Evolutionary conservation across 2,888 invertebrate genomes (phyloP), one percentile per base, ranked within the genome.

Genomic region (Augochlorella aurata): DNA sequence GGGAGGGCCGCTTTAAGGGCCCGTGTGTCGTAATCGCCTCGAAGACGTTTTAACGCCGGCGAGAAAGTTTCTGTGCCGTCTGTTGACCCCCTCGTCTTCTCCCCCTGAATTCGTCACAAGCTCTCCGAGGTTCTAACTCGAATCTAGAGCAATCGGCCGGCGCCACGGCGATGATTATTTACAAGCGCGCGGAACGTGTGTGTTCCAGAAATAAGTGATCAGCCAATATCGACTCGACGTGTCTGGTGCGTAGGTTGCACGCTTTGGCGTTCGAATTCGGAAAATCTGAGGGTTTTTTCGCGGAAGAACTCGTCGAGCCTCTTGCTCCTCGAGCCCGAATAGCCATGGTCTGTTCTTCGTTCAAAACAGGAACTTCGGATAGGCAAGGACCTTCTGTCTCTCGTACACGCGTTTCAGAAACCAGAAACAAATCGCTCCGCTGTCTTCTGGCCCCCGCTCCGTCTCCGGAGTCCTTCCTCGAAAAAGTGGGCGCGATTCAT

Each of bases 401-500:
- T 14, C 29, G n/a, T 72, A 77, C 45, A 47, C 24, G 24, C 58
- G 79, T 72, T 84, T 72, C 74, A 77, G 71, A 84, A 76, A 73
- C 73, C 74, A 86, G 78, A 82, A 86, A 82, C 80, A 81, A 87
- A 82, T 74, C 76, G 71, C 76, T 54, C 50, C 66, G 45, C 18
- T 54, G 24, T n/a, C 50, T 29, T 52, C 61, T 18, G 61, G n/a
- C 21, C 72, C 67, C 68, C 54, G 29, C 61, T 29, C 12, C 65
- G 47, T n/a, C 66, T 58, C 47, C 54, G 21, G 12, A 29, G 45
- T 72, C 68, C 73, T 85, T 83, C 81, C 50, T 49, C 72, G 77
- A 83, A 83, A 77, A 84, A 66, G 81, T 82, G 81, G 82, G 85
- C 86, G 81, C 87, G 88, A 88, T 88, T 88, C 88, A 83, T 88